Base-by-base conservation (phyloP, 2,113 vertebrate genomes). In the Catharus fuscescens region DNA sequence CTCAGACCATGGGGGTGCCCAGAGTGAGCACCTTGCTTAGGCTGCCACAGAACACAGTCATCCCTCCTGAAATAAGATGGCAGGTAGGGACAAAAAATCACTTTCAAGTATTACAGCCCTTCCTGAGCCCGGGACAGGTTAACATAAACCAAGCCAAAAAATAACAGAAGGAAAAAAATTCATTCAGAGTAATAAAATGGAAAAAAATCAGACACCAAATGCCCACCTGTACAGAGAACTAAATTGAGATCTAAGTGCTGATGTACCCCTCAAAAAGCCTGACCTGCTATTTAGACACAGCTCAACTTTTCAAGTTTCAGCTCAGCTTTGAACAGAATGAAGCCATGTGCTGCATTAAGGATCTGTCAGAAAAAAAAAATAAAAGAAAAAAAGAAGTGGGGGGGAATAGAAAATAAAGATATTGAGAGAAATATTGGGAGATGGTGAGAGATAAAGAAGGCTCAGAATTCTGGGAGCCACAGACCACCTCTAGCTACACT, bases 231-330 rank as follows among this genome's bases (percentile, higher is more conserved):
- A 69, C n/a, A 61, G n/a, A 34, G 23, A 92, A 13, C 18, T 31
- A 31, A 29, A 21, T 4, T 20, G 8, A 67, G 31, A 61, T 21
- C 9, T 6, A 40, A 64, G 53, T 10, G 59, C 59, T 80, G 61
- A 36, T 60, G 28, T 40, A 52, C n/a, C 29, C n/a, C 50, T 77
- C 57, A 23, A 34, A 92, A 84, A 86, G 45, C 69, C 73, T 60
- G 36, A 31, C 44, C 56, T 76, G 38, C 5, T 64, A 8, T 42
- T 61, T 31, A 72, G 42, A 19, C 36, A 48, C n/a, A 52, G 61
- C 65, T 82, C 70, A 92, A 86, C 73, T 95, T 91, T 69, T 42
- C 59, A 80, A 80, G 82, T 82, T 94, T 57, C 74, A 88, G 71
- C 82, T 94, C 85, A 86, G 20, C 50, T 88, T 80, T 70, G 70